phyloP scores from a whole-genome alignment of 2,888 invertebrate genomes.

The Magallana nippona region DNA sequence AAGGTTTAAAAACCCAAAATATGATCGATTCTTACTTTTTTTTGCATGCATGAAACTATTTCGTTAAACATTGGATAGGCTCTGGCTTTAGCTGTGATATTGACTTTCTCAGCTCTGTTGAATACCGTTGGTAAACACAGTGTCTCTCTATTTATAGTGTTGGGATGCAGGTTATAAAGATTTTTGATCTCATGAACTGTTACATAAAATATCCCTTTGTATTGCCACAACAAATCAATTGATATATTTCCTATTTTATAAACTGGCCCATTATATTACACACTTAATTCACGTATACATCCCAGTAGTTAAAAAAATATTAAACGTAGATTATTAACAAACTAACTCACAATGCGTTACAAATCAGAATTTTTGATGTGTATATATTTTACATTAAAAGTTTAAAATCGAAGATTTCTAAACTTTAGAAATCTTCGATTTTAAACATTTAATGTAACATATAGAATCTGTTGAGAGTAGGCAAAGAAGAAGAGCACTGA shows the following conservation, averaged over 20 bases:
- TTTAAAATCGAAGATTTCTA: no score
- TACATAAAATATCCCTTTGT: neutral
- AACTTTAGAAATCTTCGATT: no score
- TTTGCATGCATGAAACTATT: neutral
- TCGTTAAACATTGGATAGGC: conserved; percentile 27
- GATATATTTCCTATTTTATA: neutral
- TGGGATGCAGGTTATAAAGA: conserved; percentile 9
- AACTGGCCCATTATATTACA: no score
- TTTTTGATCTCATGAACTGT: neutral
- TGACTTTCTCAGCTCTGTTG: conserved; percentile 3
- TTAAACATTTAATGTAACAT: no score
- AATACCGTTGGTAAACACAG: conserved; percentile 4
- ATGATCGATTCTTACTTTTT: conserved; percentile 3
- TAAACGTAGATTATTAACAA: no score
- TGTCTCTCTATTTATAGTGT: neutral
- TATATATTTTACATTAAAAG: no score
- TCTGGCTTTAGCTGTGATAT: neutral
- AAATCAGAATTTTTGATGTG: no score
- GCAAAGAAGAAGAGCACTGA: no score
- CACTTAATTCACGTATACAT: no score
- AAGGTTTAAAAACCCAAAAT: conserved; percentile 6
- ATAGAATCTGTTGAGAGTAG: no score
- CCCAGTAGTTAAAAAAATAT: no score
- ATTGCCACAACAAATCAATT: neutral
- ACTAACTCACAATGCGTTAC: no score